Conservation (phyloP, 2,888 invertebrate genomes). For the Ischnus inquisitorius region DNA sequence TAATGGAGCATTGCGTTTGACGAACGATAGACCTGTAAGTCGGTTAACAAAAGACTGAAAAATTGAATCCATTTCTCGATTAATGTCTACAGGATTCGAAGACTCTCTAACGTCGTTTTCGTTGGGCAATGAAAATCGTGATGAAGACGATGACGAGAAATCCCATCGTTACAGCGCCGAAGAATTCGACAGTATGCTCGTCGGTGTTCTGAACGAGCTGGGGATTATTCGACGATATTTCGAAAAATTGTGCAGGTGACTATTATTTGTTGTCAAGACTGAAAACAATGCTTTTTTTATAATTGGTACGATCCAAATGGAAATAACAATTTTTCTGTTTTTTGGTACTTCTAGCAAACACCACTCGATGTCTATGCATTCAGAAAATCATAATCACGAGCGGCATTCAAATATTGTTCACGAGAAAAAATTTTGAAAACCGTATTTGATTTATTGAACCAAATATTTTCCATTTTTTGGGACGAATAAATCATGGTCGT, state of each 20-base stretch:
- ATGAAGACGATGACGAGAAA: conserved; percentile 6
- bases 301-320: neutral
- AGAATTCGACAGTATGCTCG: conserved; percentile 62
- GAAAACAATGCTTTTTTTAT: neutral
- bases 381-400: neutral
- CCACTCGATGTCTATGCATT: conserved; percentile 32
- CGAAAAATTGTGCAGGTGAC: conserved; percentile 71
- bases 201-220: conserved; percentile 69
- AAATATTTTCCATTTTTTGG: neutral
- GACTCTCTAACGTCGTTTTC: conserved; percentile 56
- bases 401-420: neutral
- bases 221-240: conserved; percentile 68
- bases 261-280: neutral
- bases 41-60: neutral
- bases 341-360: conserved; percentile 62
- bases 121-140: conserved; percentile 8
- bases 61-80: neutral
- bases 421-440: neutral
- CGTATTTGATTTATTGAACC: neutral
- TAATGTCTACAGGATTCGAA: conserved; percentile 49
- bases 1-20: neutral
- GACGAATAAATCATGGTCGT: neutral
- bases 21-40: neutral
- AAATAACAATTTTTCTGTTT: neutral
- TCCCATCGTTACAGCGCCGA: conserved; percentile 4